Evolutionary conservation across 2,113 vertebrate species (phyloP).

Genomic region (Eurypyga helias): DNA sequence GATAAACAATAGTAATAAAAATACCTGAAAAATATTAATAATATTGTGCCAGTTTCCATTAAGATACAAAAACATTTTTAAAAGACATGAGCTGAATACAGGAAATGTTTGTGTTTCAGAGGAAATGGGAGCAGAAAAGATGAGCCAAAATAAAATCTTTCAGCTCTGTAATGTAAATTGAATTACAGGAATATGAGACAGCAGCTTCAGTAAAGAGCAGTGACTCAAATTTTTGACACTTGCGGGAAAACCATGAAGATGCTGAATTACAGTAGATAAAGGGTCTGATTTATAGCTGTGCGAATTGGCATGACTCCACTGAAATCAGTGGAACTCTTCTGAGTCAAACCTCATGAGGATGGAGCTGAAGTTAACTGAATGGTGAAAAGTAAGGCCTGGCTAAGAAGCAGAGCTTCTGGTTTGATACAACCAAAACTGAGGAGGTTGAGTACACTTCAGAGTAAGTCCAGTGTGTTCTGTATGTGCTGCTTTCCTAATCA

Average conservation of each 20-base stretch:
- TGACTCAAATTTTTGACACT: background rate
- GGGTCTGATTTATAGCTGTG: background rate
- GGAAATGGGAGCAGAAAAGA: conserved; percentile 49
- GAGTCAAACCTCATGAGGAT: background rate
- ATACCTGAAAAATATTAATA: conserved; percentile 28
- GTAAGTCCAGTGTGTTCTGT: background rate
- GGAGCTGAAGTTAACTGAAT: background rate
- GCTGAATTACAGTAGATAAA: conserved; percentile 20
- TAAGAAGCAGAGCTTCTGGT: background rate
- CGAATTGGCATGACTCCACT: background rate
- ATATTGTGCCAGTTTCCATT: conserved; percentile 30
- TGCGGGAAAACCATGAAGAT: background rate
- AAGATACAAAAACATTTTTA: conserved; percentile 13
- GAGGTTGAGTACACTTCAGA: background rate
- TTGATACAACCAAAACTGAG: background rate
- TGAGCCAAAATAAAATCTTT: conserved; percentile 26
- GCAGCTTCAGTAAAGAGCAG: background rate
- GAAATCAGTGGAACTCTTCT: background rate
- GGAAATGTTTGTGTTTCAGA: conserved; percentile 56
- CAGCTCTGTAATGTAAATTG: background rate
- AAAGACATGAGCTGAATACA: background rate
- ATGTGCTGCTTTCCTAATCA: background rate
- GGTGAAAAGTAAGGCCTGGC: background rate
- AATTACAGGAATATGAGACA: conserved; percentile 21
- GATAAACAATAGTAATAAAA: conserved; percentile 50